Evolutionary conservation across 2,797 vertebrate genomes (phyloP).

Genomic region (Emys orbicularis): DNA sequence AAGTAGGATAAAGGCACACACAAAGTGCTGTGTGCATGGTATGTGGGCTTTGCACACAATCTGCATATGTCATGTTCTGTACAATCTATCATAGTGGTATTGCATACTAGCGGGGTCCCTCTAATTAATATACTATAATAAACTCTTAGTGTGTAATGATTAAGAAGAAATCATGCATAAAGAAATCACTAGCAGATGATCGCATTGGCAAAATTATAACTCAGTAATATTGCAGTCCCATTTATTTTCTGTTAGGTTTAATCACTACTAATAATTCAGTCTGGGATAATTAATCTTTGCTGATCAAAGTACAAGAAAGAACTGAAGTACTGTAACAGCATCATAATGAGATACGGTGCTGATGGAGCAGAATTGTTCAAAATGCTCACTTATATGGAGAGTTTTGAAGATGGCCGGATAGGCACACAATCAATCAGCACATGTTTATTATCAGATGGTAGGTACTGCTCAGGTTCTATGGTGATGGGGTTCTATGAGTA

Average conservation of each 20-base stretch:
- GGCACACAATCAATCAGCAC: constrained; percentile 22
- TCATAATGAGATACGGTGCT: constrained; percentile 71
- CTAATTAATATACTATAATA: constrained; percentile 72
- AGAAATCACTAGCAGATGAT: constrained; percentile 70
- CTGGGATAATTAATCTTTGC: constrained; percentile 77
- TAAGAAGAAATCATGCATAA: constrained; percentile 60
- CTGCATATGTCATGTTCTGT: constrained; percentile 55
- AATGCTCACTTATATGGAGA: constrained; percentile 37
- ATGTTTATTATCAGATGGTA: constrained; percentile 41
- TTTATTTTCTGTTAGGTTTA: constrained; percentile 77
- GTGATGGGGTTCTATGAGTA: not conserved
- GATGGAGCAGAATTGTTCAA: constrained; percentile 50
- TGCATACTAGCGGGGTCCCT: constrained; percentile 55
- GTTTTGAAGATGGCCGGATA: constrained; percentile 53
- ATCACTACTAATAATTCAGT: constrained; percentile 76
- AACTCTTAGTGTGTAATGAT: constrained; percentile 56
- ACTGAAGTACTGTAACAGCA: constrained; percentile 55
- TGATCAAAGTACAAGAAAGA: constrained; percentile 78
- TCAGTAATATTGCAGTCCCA: constrained; percentile 59
- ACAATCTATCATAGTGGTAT: constrained; percentile 7
- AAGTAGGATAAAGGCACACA: not conserved
- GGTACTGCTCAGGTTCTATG: constrained; percentile 23
- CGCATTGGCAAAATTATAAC: constrained; percentile 64
- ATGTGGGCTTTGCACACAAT: constrained; percentile 19
- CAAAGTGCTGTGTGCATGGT: not conserved